Evolutionary conservation across 2,888 invertebrate genomes (phyloP), one percentile per base, ranked within the genome.

Genomic region (Rhyacophila evoluta): DNA sequence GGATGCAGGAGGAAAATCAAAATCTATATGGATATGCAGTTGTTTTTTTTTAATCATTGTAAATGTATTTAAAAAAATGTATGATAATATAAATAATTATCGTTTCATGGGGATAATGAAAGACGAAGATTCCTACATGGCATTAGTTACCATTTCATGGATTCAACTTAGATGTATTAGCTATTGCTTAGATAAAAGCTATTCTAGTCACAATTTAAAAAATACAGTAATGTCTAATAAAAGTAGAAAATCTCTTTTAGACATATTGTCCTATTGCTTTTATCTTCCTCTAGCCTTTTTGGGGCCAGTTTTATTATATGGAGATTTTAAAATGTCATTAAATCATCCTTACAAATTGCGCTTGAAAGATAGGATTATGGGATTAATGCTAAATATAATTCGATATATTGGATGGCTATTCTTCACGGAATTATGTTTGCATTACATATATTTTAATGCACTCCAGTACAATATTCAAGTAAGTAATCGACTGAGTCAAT

Each of bases 271-370:
- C 19, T 98, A 97, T 86, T 91, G 92, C 78, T 90, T 97, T 72
- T 97, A 98, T 86, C 89, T 96, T 74, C 98, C 98, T 19, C 89
- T 94, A n/a, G 88, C 96, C 79, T 93, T 94, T 84, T 91, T 93
- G 83, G 98, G 98, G 15, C 98, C 98, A n/a, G 90, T 97, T 76
- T 91, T 97, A 83, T 88, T 93, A 5, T 97, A 94, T 87, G 89
- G 92, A 83, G 92, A 94, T 79, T 97, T 95, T 87, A 87, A 88
- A 82, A 87, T 84, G 75, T 88, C 86, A 85, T 88, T 87, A 83
- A 81, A 83, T 37, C 41, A 75, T 72, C 82, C 74, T n/a, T 84
- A 83, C 78, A 85, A 84, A 83, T 84, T 83, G 81, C 84, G 83
- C 29, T 79, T 87, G 12, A 80, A 79, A 74, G 73, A 81, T 68